Evolutionary conservation across 2,797 vertebrate genomes (phyloP), one percentile per base, ranked within the genome.

Genomic region (Philypnodon macrostomus): DNA sequence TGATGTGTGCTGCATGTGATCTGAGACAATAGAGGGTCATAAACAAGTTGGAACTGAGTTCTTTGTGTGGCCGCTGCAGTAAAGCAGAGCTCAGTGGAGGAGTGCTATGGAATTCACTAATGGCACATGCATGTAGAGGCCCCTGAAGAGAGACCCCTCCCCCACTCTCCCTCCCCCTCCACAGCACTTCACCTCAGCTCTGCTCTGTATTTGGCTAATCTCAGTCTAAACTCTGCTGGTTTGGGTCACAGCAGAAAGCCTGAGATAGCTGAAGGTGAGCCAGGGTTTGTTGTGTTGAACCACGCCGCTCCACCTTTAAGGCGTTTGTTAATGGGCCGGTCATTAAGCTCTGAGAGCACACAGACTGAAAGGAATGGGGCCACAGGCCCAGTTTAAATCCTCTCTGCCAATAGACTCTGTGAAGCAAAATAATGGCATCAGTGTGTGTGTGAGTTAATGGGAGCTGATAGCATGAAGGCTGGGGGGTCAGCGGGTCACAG

Each of bases 351-450:
- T 4, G 85, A 79, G 87, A 89, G 82, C 82, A 83, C 79, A 83
- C 86, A 86, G 87, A 87, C 85, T 84, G 90, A 90, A 90, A 89
- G 86, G 86, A 87, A 89, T 74, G 34, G 39, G 88, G 86, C 87
- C 67, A 76, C 78, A 65, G 75, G 87, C 79, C 74, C 80, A 57
- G 81, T 88, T 86, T 86, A 92, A 90, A 91, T 89, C 83, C 68
- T 47, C 79, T 75, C 67, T 66, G 80, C 87, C 91, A 89, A 63
- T 89, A 80, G 90, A 85, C 67, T 81, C 88, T 89, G 62, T 91
- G 88, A 88, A 92, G 90, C 90, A 90, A 90, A 93, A 91, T 88
- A 92, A 92, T 89, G 81, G 83, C 88, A 90, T 89, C 92, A 90
- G 73, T 86, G 81, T 75, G 63, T 33, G 75, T 88, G 85, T 54